Conservation (phyloP, 2,113 vertebrate genomes). For the Prunella himalayana region DNA sequence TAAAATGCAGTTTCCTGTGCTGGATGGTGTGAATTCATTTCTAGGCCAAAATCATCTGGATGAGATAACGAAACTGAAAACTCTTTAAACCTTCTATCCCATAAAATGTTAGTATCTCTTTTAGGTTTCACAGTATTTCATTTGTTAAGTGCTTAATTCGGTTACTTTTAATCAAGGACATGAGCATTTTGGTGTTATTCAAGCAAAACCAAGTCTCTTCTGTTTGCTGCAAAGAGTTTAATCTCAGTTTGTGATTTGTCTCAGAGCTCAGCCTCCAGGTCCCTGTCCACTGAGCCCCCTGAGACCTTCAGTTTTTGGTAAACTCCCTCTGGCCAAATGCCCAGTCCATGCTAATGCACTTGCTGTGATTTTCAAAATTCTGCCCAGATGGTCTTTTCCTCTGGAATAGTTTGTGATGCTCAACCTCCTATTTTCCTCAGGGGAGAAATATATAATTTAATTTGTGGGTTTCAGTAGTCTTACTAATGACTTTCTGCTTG, state of each 20-base stretch:
- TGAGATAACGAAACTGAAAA: not conserved
- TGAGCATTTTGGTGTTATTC: not conserved
- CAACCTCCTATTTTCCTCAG: not conserved
- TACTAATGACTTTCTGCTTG: not conserved
- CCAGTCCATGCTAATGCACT: not conserved
- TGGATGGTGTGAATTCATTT: not conserved
- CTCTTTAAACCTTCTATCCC: not conserved
- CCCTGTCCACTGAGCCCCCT: not conserved
- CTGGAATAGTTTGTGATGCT: not conserved
- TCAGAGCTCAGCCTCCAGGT: not conserved
- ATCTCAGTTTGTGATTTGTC: not conserved
- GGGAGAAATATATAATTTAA: constrained; percentile 8
- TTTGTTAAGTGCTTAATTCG: not conserved
- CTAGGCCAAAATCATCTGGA: not conserved
- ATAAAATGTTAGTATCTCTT: not conserved
- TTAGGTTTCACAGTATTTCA: not conserved
- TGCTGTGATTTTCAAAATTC: not conserved
- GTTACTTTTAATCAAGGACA: not conserved
- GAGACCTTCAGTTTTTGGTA: not conserved
- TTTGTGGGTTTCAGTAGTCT: constrained; percentile 5
- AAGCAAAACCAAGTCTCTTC: not conserved
- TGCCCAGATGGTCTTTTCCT: not conserved
- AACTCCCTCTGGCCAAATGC: not conserved
- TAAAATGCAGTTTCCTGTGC: not conserved
- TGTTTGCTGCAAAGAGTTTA: not conserved